These are phyloP conservation scores for Disparrhopalites patrizii DNA, from an alignment of 2,888 invertebrate genomes.

Conservation along the genomic window DNA sequence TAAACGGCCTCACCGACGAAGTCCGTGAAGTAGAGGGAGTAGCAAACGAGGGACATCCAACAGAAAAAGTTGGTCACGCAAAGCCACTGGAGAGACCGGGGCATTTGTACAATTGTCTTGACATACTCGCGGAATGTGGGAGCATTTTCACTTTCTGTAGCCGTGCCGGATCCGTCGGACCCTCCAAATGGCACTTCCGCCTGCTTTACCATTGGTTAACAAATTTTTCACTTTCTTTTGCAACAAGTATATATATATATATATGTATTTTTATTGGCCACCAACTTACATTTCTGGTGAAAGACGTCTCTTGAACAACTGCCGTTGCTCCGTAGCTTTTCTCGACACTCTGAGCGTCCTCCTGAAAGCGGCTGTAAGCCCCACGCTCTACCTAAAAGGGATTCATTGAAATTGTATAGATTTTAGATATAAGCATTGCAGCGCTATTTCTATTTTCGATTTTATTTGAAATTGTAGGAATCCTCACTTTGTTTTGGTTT, in stretches of 20 bases:
- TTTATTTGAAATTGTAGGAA: neutral
- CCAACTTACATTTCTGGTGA: too few relatives aligned
- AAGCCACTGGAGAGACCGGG: slow-evolving; percentile 74
- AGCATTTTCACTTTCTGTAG: neutral
- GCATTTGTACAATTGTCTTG: slow-evolving; percentile 87
- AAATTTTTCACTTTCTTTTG: too few relatives aligned
- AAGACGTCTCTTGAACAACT: slow-evolving; percentile 29
- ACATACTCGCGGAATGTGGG: slow-evolving; percentile 67
- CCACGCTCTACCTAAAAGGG: slow-evolving; percentile 9
- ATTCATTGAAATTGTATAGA: too few relatives aligned
- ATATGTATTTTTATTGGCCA: too few relatives aligned
- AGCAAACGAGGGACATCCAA: slow-evolving; percentile 98
- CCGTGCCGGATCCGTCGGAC: neutral
- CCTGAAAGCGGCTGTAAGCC: slow-evolving; percentile 26
- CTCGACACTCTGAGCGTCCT: slow-evolving; percentile 5
- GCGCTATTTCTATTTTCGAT: too few relatives aligned
- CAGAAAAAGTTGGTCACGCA: slow-evolving; percentile 93
- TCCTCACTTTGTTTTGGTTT: too few relatives aligned
- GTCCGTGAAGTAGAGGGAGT: slow-evolving; percentile 93
- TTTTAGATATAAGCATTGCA: too few relatives aligned
- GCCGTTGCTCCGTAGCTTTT: slow-evolving; percentile 31
- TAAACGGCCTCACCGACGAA: slow-evolving; percentile 90
- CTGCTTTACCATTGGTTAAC: neutral
- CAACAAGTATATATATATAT: too few relatives aligned
- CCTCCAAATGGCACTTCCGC: neutral